These are phyloP conservation scores for Ambastaia sidthimunki DNA, from an alignment of 2,797 vertebrate genomes.

Conservation along the genomic window DNA sequence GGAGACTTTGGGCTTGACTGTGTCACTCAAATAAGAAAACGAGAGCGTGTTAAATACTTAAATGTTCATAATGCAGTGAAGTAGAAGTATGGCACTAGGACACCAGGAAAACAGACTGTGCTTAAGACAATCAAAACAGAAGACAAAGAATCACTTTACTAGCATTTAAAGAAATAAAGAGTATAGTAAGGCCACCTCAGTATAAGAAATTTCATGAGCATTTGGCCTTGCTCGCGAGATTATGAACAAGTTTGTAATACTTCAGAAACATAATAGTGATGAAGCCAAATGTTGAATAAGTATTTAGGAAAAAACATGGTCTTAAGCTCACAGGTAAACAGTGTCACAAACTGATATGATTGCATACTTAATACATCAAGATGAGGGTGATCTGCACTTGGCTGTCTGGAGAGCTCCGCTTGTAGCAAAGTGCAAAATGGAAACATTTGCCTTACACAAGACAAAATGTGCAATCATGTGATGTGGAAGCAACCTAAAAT, in stretches of 20 bases:
- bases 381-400: slow-evolving; percentile 49
- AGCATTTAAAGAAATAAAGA: slow-evolving; percentile 31
- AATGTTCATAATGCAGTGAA: slow-evolving; percentile 14
- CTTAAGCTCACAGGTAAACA: slow-evolving; percentile 50
- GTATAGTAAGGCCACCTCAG: slow-evolving; percentile 64
- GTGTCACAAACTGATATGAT: slow-evolving; percentile 67
- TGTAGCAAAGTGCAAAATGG: slow-evolving; percentile 44
- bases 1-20: no score
- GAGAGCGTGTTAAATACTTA: not conserved
- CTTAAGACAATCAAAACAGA: slow-evolving; percentile 46
- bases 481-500: slow-evolving; percentile 63
- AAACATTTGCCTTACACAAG: slow-evolving; percentile 44
- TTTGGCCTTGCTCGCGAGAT: not conserved
- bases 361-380: slow-evolving; percentile 47
- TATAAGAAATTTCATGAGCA: slow-evolving; percentile 6
- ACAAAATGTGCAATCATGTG: slow-evolving; percentile 46
- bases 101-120: slow-evolving; percentile 12
- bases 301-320: slow-evolving; percentile 5
- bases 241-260: slow-evolving; percentile 19
- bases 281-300: slow-evolving; percentile 10
- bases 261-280: not conserved
- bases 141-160: slow-evolving; percentile 40
- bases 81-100: slow-evolving; percentile 54
- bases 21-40: not conserved
- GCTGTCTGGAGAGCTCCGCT: slow-evolving; percentile 1